Base-by-base conservation (phyloP, 2,797 vertebrate species). In the Otus scops region DNA sequence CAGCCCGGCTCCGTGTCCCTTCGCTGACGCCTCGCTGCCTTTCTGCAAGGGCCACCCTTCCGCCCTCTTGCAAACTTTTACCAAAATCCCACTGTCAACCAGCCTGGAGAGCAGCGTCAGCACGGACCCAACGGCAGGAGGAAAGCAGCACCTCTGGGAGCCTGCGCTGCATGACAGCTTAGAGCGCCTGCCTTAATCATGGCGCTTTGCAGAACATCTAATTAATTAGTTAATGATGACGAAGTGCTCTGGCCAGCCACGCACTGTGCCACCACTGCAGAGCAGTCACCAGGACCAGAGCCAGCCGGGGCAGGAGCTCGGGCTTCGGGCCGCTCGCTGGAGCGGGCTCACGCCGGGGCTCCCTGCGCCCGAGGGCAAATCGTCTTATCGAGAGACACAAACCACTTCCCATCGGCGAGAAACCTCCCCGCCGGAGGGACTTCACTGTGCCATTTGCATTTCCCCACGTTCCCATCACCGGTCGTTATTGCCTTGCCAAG, bases 361-460 rank as follows among this genome's bases (percentile, higher is more conserved):
- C 45, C 51, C 41, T 0, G 27, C 0, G 4, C 45, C 51, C 45
- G 3, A 1, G 5, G 43, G 71, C 34, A 53, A 51, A 32, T 26
- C 9, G 20, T 48, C 32, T 27, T 3, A 2, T 3, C 7, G 24
- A 43, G 57, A 16, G 30, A 30, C 6, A 32, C 43, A 5, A 15
- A 18, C 14, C 5, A 13, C 0, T 7, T 5, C 7, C 2, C 0
- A 0, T 3, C 7, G 70, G 59, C 1, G 14, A 76, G 75, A 24
- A 26, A 13, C 13, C 47, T 9, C 68, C 11, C 3, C 0, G 3
- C 15, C 45, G 8, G 69, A 1, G 1, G 77, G 78, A 19, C 43
- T 7, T 11, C 1, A 8, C 60, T 0, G 0, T 3, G 17, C 53
- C 30, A 0, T 9, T 20, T 34, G 14, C 36, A 3, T 13, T 39